These are phyloP conservation scores for Apteryx mantelli DNA, from an alignment of 2,113 vertebrate genomes.

Conservation along the genomic window DNA sequence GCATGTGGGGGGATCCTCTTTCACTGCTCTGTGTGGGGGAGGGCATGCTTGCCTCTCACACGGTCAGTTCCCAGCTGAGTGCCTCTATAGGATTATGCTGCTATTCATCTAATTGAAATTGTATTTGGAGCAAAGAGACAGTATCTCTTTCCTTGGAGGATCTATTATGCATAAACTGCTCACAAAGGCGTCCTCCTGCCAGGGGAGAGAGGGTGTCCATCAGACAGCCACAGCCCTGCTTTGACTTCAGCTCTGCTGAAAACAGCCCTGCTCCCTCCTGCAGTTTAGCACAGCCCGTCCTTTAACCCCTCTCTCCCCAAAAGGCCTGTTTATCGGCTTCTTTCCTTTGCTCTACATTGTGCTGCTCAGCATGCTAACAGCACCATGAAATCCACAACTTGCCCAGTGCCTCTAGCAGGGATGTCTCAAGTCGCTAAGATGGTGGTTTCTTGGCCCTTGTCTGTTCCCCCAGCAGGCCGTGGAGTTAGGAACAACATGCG, in stretches of 20 bases:
- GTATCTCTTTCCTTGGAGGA: constrained; percentile 31
- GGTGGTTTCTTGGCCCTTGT: background rate
- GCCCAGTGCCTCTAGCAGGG: background rate
- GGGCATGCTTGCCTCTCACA: constrained; percentile 24
- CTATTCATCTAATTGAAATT: constrained; percentile 59
- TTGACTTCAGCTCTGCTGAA: background rate
- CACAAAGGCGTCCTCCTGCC: constrained; percentile 43
- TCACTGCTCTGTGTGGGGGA: background rate
- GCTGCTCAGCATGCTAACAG: background rate
- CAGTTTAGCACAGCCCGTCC: background rate
- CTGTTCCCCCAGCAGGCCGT: fast-evolving
- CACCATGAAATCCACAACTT: background rate
- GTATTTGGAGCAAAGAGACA: constrained; percentile 43
- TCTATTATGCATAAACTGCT: constrained; percentile 1
- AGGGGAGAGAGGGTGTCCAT: background rate
- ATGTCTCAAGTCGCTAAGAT: fast-evolving
- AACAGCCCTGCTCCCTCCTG: background rate
- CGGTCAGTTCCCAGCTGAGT: constrained; percentile 50
- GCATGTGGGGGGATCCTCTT: background rate
- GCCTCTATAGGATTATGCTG: constrained; percentile 52
- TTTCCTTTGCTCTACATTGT: background rate
- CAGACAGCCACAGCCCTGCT: background rate
- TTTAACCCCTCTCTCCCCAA: background rate
- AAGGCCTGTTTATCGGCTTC: fast-evolving
- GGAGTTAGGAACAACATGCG: fast-evolving